These are phyloP conservation scores for Agrypnia vestita DNA, from an alignment of 1,140 invertebrate genomes.

Conservation along the genomic window DNA sequence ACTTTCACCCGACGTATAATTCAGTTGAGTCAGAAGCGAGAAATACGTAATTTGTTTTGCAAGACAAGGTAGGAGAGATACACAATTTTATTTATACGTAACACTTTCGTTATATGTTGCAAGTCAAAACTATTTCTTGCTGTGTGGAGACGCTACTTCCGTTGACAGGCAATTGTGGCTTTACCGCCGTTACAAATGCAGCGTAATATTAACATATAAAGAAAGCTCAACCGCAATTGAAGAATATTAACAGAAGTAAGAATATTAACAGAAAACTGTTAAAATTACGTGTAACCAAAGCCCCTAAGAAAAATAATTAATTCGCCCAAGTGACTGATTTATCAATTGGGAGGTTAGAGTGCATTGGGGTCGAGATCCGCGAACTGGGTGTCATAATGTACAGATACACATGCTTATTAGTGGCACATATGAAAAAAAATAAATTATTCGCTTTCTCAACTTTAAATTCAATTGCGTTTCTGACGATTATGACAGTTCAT, in stretches of 20 bases:
- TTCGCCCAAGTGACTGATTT: no score
- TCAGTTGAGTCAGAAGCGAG: conserved; percentile 31
- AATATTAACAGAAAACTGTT: no score
- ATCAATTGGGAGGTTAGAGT: no score
- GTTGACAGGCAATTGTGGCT: neutral
- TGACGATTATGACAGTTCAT: no score
- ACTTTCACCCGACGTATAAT: conserved; percentile 34
- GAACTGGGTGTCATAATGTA: no score
- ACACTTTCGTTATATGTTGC: conserved; percentile 20
- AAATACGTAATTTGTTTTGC: conserved; percentile 40
- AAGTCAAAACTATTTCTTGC: neutral
- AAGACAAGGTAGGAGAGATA: conserved; percentile 29
- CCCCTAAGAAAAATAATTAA: no score
- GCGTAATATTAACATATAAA: neutral
- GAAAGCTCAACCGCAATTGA: neutral
- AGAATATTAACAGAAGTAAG: neutral
- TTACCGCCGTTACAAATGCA: neutral
- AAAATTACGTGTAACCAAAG: no score
- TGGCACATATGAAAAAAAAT: no score
- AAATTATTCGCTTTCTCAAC: no score
- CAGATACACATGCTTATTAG: no score
- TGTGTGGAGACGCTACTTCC: neutral
- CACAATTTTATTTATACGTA: conserved; percentile 35
- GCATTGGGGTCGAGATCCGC: no score
- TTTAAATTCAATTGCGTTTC: no score